A percentile compares a stretch with the other conserved stretches of the same genome.
Conservation (phyloP, 2,797 vertebrate genomes). For the Octomys mimax region DNA sequence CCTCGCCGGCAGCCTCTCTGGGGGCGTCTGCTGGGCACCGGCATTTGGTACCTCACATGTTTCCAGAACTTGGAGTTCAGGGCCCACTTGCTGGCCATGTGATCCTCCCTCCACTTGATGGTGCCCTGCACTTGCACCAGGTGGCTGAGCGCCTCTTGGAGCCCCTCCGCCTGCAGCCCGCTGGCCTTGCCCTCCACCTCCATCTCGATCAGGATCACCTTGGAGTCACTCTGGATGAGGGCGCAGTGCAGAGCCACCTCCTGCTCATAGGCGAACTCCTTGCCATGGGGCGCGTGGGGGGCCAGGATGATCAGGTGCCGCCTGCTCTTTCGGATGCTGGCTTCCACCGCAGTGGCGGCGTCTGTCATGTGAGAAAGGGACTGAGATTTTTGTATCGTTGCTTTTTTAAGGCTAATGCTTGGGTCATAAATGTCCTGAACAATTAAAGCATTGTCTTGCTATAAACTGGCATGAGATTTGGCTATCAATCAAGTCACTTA, state of each 20-base stretch:
- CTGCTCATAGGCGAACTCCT: slow-evolving; percentile 89
- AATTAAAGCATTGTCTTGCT: not conserved
- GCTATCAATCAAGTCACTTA: not conserved
- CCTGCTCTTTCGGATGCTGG: slow-evolving; percentile 90
- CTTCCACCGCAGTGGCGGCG: slow-evolving; percentile 86
- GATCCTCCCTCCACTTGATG: slow-evolving; percentile 89
- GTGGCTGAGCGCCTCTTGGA: slow-evolving; percentile 90
- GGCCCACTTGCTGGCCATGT: slow-evolving; percentile 32
- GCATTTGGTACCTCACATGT: slow-evolving; percentile 93
- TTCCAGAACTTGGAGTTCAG: slow-evolving; percentile 92
- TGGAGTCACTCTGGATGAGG: slow-evolving; percentile 90
- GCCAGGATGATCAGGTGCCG: slow-evolving; percentile 92
- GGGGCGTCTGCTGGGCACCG: slow-evolving; percentile 49
- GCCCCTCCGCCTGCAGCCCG: slow-evolving; percentile 71
- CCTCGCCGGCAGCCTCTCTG: not conserved
- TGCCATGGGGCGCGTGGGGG: slow-evolving; percentile 42
- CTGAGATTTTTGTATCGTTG: not conserved
- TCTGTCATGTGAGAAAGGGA: slow-evolving; percentile 75
- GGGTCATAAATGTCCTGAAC: not conserved
- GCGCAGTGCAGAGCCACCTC: slow-evolving; percentile 92
- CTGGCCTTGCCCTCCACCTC: slow-evolving; percentile 82
- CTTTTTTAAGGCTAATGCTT: not conserved
- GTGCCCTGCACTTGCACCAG: slow-evolving; percentile 90
- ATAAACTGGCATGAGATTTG: not conserved
- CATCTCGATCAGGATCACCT: slow-evolving; percentile 93